Evolutionary conservation across 2,113 vertebrate species (phyloP).

Genomic region (Daboia siamensis): DNA sequence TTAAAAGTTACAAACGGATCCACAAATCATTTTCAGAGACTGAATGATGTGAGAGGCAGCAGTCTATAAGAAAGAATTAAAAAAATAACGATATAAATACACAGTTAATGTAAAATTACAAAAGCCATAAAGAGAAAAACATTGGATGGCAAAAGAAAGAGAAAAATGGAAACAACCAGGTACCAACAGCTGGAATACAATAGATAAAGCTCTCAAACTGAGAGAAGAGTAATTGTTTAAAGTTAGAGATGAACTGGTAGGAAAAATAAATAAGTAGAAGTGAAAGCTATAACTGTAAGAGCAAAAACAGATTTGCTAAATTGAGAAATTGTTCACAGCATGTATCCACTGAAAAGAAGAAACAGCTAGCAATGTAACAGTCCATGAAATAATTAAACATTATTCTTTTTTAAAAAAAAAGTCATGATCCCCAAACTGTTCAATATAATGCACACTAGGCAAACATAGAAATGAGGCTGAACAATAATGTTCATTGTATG

Average conservation of each 20-base stretch:
- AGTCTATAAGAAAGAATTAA: background rate
- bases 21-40: background rate
- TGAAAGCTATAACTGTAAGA: background rate
- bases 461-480: background rate
- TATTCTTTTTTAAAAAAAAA: background rate
- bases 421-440: background rate
- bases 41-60: background rate
- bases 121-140: background rate
- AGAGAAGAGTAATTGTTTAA: background rate
- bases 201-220: background rate
- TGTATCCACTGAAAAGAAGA: background rate
- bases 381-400: background rate
- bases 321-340: background rate
- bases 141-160: background rate
- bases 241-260: background rate
- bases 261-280: background rate
- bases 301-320: background rate
- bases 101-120: background rate
- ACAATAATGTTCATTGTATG: background rate
- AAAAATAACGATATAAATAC: background rate
- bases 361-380: background rate
- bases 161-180: background rate
- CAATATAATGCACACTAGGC: background rate
- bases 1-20: background rate
- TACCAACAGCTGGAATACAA: background rate